Percentiles rank a stretch among this genome's conserved stretches.
Evolutionary conservation across 2,888 invertebrate species (phyloP).

Genomic region (Callyntrura sp.): DNA sequence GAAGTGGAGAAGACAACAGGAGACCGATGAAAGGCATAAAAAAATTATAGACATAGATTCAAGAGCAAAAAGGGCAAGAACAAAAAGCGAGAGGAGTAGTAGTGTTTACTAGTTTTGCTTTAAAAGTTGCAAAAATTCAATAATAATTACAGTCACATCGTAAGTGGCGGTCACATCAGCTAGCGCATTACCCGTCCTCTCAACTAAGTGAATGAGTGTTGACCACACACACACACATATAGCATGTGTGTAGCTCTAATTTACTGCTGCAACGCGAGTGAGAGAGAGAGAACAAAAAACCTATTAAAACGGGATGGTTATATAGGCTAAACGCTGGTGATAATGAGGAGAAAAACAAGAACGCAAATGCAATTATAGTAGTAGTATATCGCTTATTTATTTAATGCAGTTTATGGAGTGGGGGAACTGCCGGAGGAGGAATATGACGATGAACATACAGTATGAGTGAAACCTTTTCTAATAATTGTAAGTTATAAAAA

Average conservation of each 20-base stretch:
- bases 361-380: too few relatives aligned
- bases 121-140: conserved; percentile 6
- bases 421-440: background rate
- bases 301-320: background rate
- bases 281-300: background rate
- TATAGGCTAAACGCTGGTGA: background rate
- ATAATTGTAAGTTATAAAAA: conserved; percentile 30
- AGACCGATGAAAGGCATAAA: background rate
- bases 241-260: too few relatives aligned
- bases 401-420: background rate
- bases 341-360: background rate
- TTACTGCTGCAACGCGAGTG: background rate
- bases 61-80: background rate
- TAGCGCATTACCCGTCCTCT: background rate
- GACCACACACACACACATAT: too few relatives aligned
- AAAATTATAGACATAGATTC: background rate
- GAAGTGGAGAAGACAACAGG: background rate
- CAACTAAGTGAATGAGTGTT: conserved; percentile 4
- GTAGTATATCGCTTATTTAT: too few relatives aligned
- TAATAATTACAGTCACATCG: conserved; percentile 15
- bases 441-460: background rate
- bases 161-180: background rate
- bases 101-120: conserved; percentile 22
- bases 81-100: conserved; percentile 31
- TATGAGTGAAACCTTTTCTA: background rate